Base-by-base conservation (phyloP, 2,113 vertebrate genomes). In the Glareola pratincola region DNA sequence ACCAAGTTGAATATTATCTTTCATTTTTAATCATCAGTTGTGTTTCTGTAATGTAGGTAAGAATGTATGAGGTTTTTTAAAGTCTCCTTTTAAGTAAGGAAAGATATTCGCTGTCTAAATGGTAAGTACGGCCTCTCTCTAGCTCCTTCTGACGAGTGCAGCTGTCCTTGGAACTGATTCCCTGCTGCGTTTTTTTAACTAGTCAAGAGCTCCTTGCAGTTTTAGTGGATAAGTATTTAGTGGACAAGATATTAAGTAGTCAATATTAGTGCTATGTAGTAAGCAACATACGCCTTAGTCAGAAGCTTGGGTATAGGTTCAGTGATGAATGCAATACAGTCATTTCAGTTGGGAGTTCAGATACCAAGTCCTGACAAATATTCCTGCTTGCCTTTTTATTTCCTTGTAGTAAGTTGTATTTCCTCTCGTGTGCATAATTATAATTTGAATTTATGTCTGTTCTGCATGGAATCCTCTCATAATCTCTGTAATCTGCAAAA, bases 311-410 rank as follows among this genome's bases (percentile, higher is more conserved):
- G 7, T 53, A 47, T 17, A 41, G 71, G 5, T 48, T 69, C 47
- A 81, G 14, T 67, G n/a, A 75, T 57, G 69, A 77, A 8, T 71
- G 37, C 22, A 56, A 8, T 62, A 14, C 56, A 56, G 34, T 54
- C 15, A 66, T 90, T 94, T 69, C 20, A 47, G 6, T n/a, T 87
- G 77, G 64, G 14, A 82, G 30, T 68, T 79, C 78, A 26, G 30
- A 29, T 85, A 89, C 84, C 36, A 32, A 39, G 69, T 96, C 84
- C 87, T 92, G 85, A 56, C 63, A 82, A 73, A 53, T 39, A 39
- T 26, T 83, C 87, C 69, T 90, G 69, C 73, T 93, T 96, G 81
- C 89, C 62, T 69, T 92, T 76, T 85, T 84, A 59, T 92, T 95
- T 94, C 76, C 27, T 63, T 92, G 43, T 67, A 72, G 4, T 59